Conservation (phyloP, 2,888 invertebrate species). For the Phyllotreta cruciferae region DNA sequence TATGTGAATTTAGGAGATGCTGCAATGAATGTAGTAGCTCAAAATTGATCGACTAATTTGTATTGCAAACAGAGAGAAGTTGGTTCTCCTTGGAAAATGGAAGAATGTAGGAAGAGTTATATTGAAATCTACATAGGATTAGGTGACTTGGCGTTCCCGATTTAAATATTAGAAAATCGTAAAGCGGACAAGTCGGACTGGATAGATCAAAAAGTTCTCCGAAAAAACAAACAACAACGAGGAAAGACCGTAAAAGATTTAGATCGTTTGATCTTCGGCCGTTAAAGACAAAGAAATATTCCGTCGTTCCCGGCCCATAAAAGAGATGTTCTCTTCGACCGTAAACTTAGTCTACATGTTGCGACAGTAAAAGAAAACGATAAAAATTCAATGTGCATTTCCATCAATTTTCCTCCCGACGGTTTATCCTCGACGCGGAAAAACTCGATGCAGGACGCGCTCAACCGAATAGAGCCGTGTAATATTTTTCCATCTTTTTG, state of each 20-base stretch:
- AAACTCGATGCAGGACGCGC: constrained; percentile 47
- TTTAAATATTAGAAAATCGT: constrained; percentile 6
- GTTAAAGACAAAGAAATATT: constrained; percentile 54
- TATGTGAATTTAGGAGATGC: too few species aligned
- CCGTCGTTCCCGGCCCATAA: constrained; percentile 54
- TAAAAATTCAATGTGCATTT: constrained; percentile 61
- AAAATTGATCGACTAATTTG: too few species aligned
- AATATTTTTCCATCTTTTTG: constrained; percentile 33
- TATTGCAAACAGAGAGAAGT: too few species aligned
- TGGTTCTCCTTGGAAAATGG: too few species aligned
- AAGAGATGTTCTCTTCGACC: constrained; percentile 55
- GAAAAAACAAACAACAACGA: constrained; percentile 31
- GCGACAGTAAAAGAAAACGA: constrained; percentile 60
- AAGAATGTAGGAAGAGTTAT: too few species aligned
- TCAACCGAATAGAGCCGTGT: constrained; percentile 38
- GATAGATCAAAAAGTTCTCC: constrained; percentile 30
- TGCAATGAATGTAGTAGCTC: too few species aligned
- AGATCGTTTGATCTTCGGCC: constrained; percentile 54
- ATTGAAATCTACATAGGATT: too few species aligned
- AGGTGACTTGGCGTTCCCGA: too few species aligned
- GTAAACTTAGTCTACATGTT: constrained; percentile 60
- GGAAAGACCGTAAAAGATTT: constrained; percentile 53
- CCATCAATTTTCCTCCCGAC: constrained; percentile 57
- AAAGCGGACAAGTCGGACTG: constrained; percentile 14
- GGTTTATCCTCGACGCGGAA: constrained; percentile 45